phyloP scores from a whole-genome alignment of 2,888 invertebrate genomes.

The Drosophila multiciliata region DNA sequence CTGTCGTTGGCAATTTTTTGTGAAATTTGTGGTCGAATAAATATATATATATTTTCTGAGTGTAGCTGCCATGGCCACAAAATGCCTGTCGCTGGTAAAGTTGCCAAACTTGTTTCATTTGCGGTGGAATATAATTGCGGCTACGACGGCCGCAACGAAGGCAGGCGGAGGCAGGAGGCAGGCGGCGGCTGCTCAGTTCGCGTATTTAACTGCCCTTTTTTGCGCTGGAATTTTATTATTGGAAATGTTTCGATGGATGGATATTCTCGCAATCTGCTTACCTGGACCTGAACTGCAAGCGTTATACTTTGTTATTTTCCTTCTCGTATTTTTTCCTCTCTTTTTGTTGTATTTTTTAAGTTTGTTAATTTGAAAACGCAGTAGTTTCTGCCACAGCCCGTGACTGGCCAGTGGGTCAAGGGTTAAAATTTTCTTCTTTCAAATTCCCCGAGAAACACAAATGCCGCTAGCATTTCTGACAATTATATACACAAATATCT shows the following conservation, averaged over 20 bases:
- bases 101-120: slow-evolving; percentile 81
- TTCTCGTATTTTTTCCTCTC: not conserved
- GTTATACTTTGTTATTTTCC: slow-evolving; percentile 8
- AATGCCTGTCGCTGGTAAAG: slow-evolving; percentile 75
- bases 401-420: slow-evolving; percentile 48
- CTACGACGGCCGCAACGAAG: slow-evolving; percentile 37
- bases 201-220: slow-evolving; percentile 55
- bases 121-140: slow-evolving; percentile 79
- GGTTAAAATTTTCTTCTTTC: slow-evolving; percentile 28
- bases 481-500: slow-evolving; percentile 52
- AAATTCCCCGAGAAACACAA: slow-evolving; percentile 29
- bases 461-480: slow-evolving; percentile 37
- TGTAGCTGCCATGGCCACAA: slow-evolving; percentile 57
- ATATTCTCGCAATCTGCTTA: slow-evolving; percentile 42
- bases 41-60: not conserved
- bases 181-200: slow-evolving; percentile 20
- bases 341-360: slow-evolving; percentile 1
- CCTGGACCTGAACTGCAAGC: slow-evolving; percentile 38
- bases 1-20: not conserved
- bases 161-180: not conserved
- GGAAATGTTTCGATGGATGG: slow-evolving; percentile 72
- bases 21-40: not conserved
- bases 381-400: slow-evolving; percentile 4
- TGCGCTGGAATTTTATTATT: slow-evolving; percentile 75
- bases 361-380: slow-evolving; percentile 24